Evolutionary conservation across 2,888 invertebrate species (phyloP).

Genomic region (Altica lythri): DNA sequence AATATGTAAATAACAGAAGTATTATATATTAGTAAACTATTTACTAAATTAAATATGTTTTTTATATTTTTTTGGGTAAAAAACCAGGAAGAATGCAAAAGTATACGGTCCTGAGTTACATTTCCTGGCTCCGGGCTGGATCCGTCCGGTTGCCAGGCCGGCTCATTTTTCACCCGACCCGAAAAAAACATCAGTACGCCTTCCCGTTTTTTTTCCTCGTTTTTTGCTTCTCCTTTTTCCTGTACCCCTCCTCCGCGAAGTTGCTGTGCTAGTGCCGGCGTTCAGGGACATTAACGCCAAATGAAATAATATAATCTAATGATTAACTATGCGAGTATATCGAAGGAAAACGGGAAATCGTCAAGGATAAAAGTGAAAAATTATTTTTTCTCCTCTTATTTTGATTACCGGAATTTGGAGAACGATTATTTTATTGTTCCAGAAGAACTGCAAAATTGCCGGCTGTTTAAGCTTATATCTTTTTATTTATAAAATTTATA

Average conservation of each 20-base stretch:
- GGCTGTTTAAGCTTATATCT: too few relatives aligned
- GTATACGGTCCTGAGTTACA: slow-evolving; percentile 37
- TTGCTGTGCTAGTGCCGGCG: slow-evolving; percentile 33
- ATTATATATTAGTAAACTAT: too few relatives aligned
- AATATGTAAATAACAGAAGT: too few relatives aligned
- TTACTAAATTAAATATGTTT: too few relatives aligned
- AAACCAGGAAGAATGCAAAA: too few relatives aligned
- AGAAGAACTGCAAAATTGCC: too few relatives aligned
- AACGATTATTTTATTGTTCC: too few relatives aligned
- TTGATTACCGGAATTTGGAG: too few relatives aligned
- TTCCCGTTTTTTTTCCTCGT: slow-evolving; percentile 50
- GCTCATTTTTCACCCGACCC: slow-evolving; percentile 52
- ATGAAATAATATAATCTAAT: slow-evolving; percentile 41
- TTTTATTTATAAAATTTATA: too few relatives aligned
- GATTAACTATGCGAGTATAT: slow-evolving; percentile 31
- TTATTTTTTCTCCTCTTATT: slow-evolving; percentile 10
- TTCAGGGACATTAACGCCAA: slow-evolving; percentile 47
- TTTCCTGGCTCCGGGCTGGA: slow-evolving; percentile 47
- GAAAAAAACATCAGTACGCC: slow-evolving; percentile 53
- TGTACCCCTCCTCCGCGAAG: slow-evolving; percentile 4
- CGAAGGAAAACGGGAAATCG: slow-evolving; percentile 17
- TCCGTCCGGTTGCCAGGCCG: slow-evolving; percentile 42
- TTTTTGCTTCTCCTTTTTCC: slow-evolving; percentile 40
- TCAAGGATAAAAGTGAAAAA: slow-evolving; percentile 16
- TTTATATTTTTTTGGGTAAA: too few relatives aligned